Conservation (phyloP, 2,113 vertebrate genomes). For the Gymnogyps californianus region DNA sequence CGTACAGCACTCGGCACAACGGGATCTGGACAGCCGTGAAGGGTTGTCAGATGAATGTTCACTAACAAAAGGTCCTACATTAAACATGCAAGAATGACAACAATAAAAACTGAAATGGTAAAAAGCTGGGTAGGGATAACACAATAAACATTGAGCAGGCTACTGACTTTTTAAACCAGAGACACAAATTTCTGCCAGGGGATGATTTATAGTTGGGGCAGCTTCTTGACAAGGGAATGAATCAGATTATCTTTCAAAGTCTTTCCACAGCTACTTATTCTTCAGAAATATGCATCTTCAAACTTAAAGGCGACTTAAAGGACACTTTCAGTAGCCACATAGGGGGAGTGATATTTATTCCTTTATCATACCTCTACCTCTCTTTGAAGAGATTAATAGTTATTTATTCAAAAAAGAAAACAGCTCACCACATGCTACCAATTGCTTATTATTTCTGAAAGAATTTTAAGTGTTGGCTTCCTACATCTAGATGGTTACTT, state of each 20-base stretch:
- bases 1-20: accelerated
- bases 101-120: background rate
- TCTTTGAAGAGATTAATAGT: background rate
- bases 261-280: background rate
- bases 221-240: background rate
- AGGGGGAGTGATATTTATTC: background rate
- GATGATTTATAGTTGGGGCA: background rate
- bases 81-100: background rate
- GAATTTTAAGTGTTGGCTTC: background rate
- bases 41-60: background rate
- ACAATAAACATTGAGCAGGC: background rate
- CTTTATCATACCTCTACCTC: background rate
- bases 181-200: background rate
- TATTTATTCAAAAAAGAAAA: background rate
- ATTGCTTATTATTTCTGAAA: background rate
- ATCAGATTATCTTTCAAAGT: background rate
- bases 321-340: background rate
- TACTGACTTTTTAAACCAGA: background rate
- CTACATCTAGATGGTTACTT: background rate
- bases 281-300: background rate
- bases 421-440: background rate
- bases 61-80: background rate
- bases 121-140: background rate
- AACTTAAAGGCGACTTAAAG: background rate
- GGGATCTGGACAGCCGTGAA: accelerated